A percentile compares a stretch with the other conserved stretches of the same genome.
These are phyloP conservation scores for Galeruca laticollis DNA, from an alignment of 2,888 invertebrate species.

Conservation along the genomic window DNA sequence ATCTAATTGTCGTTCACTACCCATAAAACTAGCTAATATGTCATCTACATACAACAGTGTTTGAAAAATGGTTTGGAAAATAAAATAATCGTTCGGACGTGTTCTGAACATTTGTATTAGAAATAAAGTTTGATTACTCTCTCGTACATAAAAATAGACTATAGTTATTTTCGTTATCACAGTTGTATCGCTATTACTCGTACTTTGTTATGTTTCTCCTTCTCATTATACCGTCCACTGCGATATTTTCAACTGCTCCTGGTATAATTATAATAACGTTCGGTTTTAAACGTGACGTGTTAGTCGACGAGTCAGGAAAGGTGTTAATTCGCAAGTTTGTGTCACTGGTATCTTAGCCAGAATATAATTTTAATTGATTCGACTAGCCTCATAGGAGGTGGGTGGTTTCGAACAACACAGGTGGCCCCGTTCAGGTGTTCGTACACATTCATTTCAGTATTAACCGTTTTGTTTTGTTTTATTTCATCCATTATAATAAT, in stretches of 20 bases:
- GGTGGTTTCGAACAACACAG: slow-evolving; percentile 12
- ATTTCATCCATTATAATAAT: slow-evolving; percentile 13
- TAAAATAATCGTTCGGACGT: too few species aligned
- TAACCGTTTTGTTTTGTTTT: background rate
- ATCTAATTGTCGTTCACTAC: too few species aligned
- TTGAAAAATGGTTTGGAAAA: too few species aligned
- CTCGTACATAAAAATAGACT: too few species aligned
- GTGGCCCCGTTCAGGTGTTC: slow-evolving; percentile 5
- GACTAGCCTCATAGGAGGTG: slow-evolving; percentile 3
- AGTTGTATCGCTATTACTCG: too few species aligned
- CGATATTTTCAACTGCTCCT: background rate
- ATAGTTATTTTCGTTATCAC: too few species aligned
- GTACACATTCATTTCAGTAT: slow-evolving; percentile 1
- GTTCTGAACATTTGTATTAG: too few species aligned
- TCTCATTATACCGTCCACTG: too few species aligned
- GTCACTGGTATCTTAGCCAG: background rate
- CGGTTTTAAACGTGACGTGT: background rate
- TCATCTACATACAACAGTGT: too few species aligned
- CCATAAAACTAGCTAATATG: too few species aligned
- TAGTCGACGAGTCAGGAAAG: background rate
- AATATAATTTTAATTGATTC: background rate
- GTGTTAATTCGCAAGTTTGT: slow-evolving; percentile 2
- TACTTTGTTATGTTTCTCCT: too few species aligned
- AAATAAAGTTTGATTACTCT: too few species aligned
- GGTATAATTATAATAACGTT: background rate